phyloP scores from a whole-genome alignment of 1,140 invertebrate species.

The Saxidomus purpurata region DNA sequence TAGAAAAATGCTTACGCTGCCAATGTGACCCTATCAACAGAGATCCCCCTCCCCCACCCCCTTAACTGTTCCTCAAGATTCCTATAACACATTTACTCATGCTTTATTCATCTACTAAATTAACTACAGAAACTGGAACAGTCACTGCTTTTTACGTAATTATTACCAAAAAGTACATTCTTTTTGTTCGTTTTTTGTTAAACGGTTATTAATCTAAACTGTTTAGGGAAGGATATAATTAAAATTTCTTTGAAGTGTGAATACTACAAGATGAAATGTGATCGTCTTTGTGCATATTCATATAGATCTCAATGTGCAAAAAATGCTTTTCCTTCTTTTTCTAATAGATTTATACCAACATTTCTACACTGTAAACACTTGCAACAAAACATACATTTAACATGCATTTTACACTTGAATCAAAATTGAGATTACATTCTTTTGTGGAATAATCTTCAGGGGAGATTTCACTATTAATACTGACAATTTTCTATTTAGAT shows the following conservation, averaged over 20 bases:
- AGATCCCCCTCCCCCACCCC: no score
- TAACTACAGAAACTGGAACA: no score
- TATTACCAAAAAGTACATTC: background rate
- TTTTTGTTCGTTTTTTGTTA: background rate
- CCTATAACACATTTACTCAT: no score
- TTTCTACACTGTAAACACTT: background rate
- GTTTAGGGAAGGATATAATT: background rate
- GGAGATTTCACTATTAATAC: slow-evolving; percentile 18
- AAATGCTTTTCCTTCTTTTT: background rate
- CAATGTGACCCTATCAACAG: no score
- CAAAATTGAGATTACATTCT: slow-evolving; percentile 30
- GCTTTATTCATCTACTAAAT: no score
- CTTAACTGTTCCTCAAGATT: no score
- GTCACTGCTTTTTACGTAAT: no score
- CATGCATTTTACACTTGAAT: slow-evolving; percentile 34
- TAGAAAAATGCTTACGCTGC: no score
- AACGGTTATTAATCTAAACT: background rate
- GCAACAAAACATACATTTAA: slow-evolving; percentile 6
- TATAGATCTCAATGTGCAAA: background rate
- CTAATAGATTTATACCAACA: background rate
- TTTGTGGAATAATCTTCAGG: slow-evolving; percentile 8
- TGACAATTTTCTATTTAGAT: background rate
- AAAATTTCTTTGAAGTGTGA: slow-evolving; percentile 2
- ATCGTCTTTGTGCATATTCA: background rate
- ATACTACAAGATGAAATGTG: background rate